phyloP scores from a whole-genome alignment of 2,888 invertebrate genomes.

The Caenorhabditis virilis region DNA sequence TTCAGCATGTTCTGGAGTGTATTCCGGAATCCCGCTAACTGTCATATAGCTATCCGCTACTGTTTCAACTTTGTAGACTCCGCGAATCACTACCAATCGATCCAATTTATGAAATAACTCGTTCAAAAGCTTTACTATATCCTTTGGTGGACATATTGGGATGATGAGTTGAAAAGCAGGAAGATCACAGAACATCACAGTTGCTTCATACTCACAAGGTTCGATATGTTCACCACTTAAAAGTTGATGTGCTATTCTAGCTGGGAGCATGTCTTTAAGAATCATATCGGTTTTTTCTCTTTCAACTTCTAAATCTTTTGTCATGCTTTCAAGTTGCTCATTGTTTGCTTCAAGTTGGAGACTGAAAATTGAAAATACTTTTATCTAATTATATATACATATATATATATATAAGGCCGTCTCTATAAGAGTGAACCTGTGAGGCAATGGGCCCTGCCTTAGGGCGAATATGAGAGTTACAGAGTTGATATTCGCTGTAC shows the following conservation, averaged over 20 bases:
- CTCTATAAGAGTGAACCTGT: too few relatives aligned
- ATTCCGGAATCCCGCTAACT: constrained; percentile 58
- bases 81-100: constrained; percentile 59
- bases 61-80: constrained; percentile 65
- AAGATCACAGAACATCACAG: constrained; percentile 70
- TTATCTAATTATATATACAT: not conserved
- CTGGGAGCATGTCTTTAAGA: constrained; percentile 69
- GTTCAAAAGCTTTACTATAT: constrained; percentile 69
- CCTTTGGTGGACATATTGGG: constrained; percentile 66
- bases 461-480: too few relatives aligned
- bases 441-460: too few relatives aligned
- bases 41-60: constrained; percentile 65
- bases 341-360: constrained; percentile 70
- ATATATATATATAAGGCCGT: too few relatives aligned
- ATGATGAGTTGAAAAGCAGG: constrained; percentile 69
- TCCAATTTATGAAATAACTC: constrained; percentile 69
- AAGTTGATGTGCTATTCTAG: constrained; percentile 66
- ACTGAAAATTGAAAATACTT: constrained; percentile 48
- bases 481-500: too few relatives aligned
- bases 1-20: constrained; percentile 61
- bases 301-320: constrained; percentile 64
- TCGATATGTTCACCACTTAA: constrained; percentile 67
- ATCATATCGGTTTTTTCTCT: constrained; percentile 64
- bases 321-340: constrained; percentile 68
- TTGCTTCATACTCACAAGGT: constrained; percentile 63